Evolutionary conservation across 64 coral and sea anemone genomes (phyloP).

Genomic region (Hydrozoanthus tunicans): DNA sequence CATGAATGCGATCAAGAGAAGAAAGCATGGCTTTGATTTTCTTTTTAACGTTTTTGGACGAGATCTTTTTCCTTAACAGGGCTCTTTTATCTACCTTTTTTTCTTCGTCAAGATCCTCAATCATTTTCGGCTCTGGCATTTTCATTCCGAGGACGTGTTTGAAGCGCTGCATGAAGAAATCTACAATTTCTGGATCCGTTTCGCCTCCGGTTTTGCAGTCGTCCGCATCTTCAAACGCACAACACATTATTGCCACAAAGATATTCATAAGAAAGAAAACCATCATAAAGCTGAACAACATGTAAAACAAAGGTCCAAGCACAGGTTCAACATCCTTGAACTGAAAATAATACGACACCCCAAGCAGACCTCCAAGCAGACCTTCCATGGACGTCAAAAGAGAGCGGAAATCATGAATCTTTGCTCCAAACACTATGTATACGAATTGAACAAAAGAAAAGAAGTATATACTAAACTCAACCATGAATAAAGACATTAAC

Average conservation of each 20-base stretch:
- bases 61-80: conserved; percentile 27
- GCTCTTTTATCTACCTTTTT: background rate
- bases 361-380: conserved; percentile 54
- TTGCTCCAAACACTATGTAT: conserved; percentile 47
- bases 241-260: conserved; percentile 70
- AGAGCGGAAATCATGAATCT: conserved; percentile 49
- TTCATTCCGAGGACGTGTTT: conserved; percentile 19
- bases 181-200: conserved; percentile 64
- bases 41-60: conserved; percentile 41
- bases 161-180: conserved; percentile 66
- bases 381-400: conserved; percentile 31
- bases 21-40: conserved; percentile 23
- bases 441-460: conserved; percentile 52
- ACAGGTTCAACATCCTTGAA: conserved; percentile 50
- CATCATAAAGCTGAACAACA: conserved; percentile 55
- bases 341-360: conserved; percentile 47
- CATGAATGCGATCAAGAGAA: conserved; percentile 17
- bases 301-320: conserved; percentile 66
- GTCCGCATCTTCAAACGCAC: conserved; percentile 50
- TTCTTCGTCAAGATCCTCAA: background rate
- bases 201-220: conserved; percentile 31
- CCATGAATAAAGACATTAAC: conserved; percentile 41
- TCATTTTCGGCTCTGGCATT: background rate
- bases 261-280: conserved; percentile 72
- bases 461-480: conserved; percentile 56